These are phyloP conservation scores for Craseonycteris thonglongyai DNA, from an alignment of 2,113 vertebrate species.

Conservation along the genomic window DNA sequence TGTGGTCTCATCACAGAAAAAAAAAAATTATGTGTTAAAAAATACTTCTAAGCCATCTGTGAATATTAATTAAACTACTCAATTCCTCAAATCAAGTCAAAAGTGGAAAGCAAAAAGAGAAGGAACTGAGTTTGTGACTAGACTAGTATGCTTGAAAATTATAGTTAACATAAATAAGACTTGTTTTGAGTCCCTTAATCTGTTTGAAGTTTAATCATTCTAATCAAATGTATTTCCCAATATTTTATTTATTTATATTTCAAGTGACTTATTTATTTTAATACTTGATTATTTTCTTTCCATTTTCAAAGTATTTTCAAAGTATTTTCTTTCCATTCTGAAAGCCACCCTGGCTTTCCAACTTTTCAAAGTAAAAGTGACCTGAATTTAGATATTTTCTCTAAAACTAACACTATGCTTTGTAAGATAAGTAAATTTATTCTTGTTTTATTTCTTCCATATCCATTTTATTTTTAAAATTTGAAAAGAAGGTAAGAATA, in stretches of 20 bases:
- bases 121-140: neutral
- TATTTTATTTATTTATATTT: neutral
- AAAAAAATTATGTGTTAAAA: neutral
- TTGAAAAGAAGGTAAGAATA: neutral
- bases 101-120: neutral
- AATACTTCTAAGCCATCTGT: neutral
- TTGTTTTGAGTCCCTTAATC: neutral
- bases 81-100: neutral
- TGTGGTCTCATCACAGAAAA: neutral
- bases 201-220: neutral
- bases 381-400: neutral
- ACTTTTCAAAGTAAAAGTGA: neutral
- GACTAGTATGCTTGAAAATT: neutral
- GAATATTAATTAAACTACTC: neutral
- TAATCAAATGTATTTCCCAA: neutral
- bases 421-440: neutral
- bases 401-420: neutral
- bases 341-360: no score
- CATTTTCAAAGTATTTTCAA: neutral
- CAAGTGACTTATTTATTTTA: neutral
- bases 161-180: neutral
- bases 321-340: no score
- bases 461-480: neutral
- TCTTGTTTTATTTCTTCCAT: neutral
- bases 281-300: neutral